phyloP scores from a whole-genome alignment of 2,113 vertebrate genomes.

The Neodontobutis hainanensis region DNA sequence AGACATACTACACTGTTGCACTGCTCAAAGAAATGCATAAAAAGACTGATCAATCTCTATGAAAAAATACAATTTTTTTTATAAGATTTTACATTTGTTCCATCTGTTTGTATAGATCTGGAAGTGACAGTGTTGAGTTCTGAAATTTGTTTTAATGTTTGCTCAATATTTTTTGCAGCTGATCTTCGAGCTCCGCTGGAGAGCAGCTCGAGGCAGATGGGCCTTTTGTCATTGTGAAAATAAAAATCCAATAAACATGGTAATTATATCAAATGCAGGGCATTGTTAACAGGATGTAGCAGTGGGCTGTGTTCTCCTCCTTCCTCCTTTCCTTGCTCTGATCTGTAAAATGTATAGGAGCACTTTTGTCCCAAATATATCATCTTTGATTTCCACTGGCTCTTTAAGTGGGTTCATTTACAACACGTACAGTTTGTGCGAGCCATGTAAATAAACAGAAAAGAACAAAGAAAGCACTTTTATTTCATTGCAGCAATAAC shows the following conservation, averaged over 20 bases:
- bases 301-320: slow-evolving; percentile 48
- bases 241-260: slow-evolving; percentile 87
- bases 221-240: slow-evolving; percentile 78
- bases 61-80: too few relatives aligned
- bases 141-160: slow-evolving; percentile 62
- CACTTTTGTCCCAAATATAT: slow-evolving; percentile 31
- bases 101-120: neutral
- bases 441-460: slow-evolving; percentile 90
- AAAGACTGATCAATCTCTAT: too few relatives aligned
- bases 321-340: slow-evolving; percentile 26
- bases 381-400: slow-evolving; percentile 63
- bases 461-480: slow-evolving; percentile 80
- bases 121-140: slow-evolving; percentile 16
- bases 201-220: slow-evolving; percentile 79
- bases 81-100: too few relatives aligned
- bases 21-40: too few relatives aligned
- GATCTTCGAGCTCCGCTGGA: slow-evolving; percentile 64
- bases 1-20: neutral
- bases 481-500: slow-evolving; percentile 86
- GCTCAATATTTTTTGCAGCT: slow-evolving; percentile 67
- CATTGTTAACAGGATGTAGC: slow-evolving; percentile 62
- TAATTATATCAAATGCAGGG: slow-evolving; percentile 80
- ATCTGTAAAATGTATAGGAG: slow-evolving; percentile 70
- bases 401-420: slow-evolving; percentile 92
- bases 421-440: slow-evolving; percentile 79